Evolutionary conservation across 92 coral and sea anemone genomes (phyloP), one percentile per base, ranked within the genome.

Genomic region (Bergia sp.): DNA sequence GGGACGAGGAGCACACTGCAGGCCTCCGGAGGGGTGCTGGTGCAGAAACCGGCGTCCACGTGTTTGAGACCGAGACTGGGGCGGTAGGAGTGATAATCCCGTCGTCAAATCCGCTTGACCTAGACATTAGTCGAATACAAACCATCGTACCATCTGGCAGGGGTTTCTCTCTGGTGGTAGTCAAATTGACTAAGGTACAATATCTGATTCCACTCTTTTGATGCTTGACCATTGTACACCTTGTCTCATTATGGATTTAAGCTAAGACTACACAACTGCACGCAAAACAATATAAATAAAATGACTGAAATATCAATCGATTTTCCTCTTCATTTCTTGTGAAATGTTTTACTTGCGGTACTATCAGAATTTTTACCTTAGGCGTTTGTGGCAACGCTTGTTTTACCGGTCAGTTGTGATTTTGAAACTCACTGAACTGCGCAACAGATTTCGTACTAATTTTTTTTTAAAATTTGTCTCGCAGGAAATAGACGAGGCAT

Each of bases 71-170:
- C 5, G 37, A 73, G 77, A 73, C 77, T 73, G 45, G 78, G 78
- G 78, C 45, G 78, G 78, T 74, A 45, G 78, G 78, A 37, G 78
- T 74, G 78, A 74, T 74, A 38, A 74, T 37, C 45, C 78, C 78
- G 78, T 74, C 45, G 45, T 74, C 78, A 74, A 74, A 74, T 74
- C 45, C 78, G 78, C 11, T 37, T 74, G 78, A 74, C 12, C 45
- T 74, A 43, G 45, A 74, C 45, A 74, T 74, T 74, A 36, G 18
- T 74, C 45, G 45, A 37, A 74, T 74, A 74, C 78, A 74, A 74
- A 74, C 78, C 45, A 74, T 74, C 18, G 78, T 74, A 8, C 78
- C 78, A 74, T 74, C 78, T 74, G 78, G 78, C 78, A 74, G 78
- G 78, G 78, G 78, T 45, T 74, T 74, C 78, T 55, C 64, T 55